Evolutionary conservation across 2,113 vertebrate species (phyloP), one percentile per base, ranked within the genome.

Genomic region (Pitta sordida): DNA sequence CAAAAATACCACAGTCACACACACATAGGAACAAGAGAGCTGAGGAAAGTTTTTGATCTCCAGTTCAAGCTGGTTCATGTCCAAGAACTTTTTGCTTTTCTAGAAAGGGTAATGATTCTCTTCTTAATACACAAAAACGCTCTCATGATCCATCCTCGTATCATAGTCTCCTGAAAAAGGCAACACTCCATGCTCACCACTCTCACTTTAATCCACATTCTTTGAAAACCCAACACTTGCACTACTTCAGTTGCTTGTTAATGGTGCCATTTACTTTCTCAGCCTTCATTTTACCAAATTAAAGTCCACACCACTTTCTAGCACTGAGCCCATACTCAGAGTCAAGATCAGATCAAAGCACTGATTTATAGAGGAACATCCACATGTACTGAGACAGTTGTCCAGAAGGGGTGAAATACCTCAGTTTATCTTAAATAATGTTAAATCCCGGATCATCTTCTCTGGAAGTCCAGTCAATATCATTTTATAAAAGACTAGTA

Each of bases 41-140:
- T 43, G 32, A 84, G 68, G 43, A 93, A 91, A 37, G 29, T 20
- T 83, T 93, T 87, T 92, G 58, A 89, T 93, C 67, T 96, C 70
- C 20, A 30, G 30, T n/a, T 52, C 63, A 88, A 83, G 39, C 29
- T 94, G 75, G 26, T 69, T 14, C 22, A 15, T 27, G n/a, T 63
- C 83, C 81, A 94, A 88, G 52, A 94, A 71, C 30, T 0, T 63
- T 83, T 53, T 56, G 12, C n/a, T 84, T 95, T 88, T 76, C 83
- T 88, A 71, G 18, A 88, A 21, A 7, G 46, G 24, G 4, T 34
- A 16, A 43, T 76, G 39, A 83, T 39, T 51, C 43, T 78, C 21
- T 27, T 21, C 13, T 88, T 56, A 52, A 32, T 27, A 44, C 6
- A 32, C 49, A 70, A 68, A 67, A 30, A 2, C 3, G 15, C 17